Evolutionary conservation across 1,140 invertebrate species (phyloP), one percentile per base, ranked within the genome.

Genomic region (Subanguina moxae): DNA sequence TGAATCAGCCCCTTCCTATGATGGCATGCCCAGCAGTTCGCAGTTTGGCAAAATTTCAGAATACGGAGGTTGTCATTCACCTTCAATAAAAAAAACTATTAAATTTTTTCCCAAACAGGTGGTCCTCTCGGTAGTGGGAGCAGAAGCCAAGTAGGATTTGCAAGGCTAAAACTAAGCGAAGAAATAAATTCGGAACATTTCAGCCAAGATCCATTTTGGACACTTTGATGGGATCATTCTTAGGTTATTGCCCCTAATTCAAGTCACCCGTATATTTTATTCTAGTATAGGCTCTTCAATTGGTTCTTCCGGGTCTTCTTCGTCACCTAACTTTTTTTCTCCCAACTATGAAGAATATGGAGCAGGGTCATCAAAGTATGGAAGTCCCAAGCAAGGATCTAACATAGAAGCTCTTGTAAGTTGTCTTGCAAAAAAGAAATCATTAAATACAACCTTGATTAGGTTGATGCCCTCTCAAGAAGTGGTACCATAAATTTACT

Each of bases 281-380:
- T 38, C 11, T 28, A 13, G 5, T 30, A 5, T 25, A 72, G 70
- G 70, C 17, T 72, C 71, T 23, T 72, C 71, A 23, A 28, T 72
- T 7, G 65, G 72, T 30, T 69, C 67, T 17, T 75, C 72, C 19
- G 65, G 42, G 9, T 65, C 57, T 0, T 62, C 72, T 5, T 65
- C 71, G 9, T 38, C 38, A 3, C 52, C 67, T 0, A 59, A 68
- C 32, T 25, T 72, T 46, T 72, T 72, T 28, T 30, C 59, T n/a
- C 71, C 71, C 15, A 46, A 21, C 23, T 70, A 45, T 27, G 73
- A 73, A 30, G 70, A 62, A 11, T 72, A 72, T 38, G 71, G 71
- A 32, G 43, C 38, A 17, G 28, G n/a, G n/a, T 32, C 32, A 19
- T 72, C 71, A 7, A 25, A 46, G 13, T 72, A 68, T 42, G 71